These are phyloP conservation scores for rat (Rattus norvegicus) DNA, from an alignment of 2,113 vertebrate species.

Conservation along the genomic window GRCr8 NC_086033.1:72001-72500, in stretches of 20 bases:
- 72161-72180: neutral
- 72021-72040: neutral
- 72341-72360: slow-evolving; percentile 92
- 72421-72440: slow-evolving; percentile 96
- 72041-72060: neutral
- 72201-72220: neutral
- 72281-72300: neutral
- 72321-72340: slow-evolving; percentile 87
- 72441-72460: slow-evolving; percentile 95
- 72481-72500: slow-evolving; percentile 99
- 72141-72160: neutral
- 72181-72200: neutral
- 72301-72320: slow-evolving; percentile 89
- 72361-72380: slow-evolving; percentile 93
- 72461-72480: slow-evolving; percentile 95
- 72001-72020: neutral
- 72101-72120: neutral
- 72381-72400: slow-evolving; percentile 96
- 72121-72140: neutral
- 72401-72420: slow-evolving; percentile 98
- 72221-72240: neutral
- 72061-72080: neutral
- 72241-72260: neutral
- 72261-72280: neutral
- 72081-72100: neutral